Evolutionary conservation across 2,113 vertebrate genomes (phyloP).

Genomic region (Megaceryle maxima): DNA sequence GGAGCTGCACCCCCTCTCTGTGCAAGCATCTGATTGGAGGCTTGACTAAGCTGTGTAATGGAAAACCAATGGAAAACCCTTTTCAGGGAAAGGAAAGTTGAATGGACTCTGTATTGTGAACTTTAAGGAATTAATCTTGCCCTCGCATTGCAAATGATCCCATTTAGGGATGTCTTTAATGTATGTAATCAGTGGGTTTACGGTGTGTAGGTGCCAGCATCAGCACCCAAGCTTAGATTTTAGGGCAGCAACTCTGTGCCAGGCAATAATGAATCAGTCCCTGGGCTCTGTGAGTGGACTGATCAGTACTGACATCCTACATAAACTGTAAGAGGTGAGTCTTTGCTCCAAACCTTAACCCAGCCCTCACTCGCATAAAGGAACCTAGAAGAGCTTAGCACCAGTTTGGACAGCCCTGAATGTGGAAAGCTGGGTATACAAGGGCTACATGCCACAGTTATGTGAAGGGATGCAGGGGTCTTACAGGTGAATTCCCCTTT

Average conservation of each 20-base stretch:
- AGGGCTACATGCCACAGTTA: rapidly evolving
- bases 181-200: not conserved
- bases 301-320: not conserved
- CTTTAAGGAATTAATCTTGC: not conserved
- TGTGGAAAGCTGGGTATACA: not conserved
- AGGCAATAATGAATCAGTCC: not conserved
- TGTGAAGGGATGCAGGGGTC: not conserved
- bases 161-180: not conserved
- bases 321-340: not conserved
- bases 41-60: not conserved
- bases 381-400: not conserved
- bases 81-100: not conserved
- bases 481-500: not conserved
- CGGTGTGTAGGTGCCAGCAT: not conserved
- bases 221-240: not conserved
- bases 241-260: not conserved
- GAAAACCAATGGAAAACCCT: not conserved
- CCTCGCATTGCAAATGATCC: not conserved
- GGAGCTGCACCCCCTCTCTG: not conserved
- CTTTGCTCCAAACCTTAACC: not conserved
- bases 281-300: not conserved
- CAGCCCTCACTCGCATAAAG: not conserved
- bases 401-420: not conserved
- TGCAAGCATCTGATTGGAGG: not conserved
- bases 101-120: not conserved